A percentile compares a stretch with the other conserved stretches of the same genome.
phyloP scores from a whole-genome alignment of 2,113 vertebrate genomes.

The Ariopsis seemanni region DNA sequence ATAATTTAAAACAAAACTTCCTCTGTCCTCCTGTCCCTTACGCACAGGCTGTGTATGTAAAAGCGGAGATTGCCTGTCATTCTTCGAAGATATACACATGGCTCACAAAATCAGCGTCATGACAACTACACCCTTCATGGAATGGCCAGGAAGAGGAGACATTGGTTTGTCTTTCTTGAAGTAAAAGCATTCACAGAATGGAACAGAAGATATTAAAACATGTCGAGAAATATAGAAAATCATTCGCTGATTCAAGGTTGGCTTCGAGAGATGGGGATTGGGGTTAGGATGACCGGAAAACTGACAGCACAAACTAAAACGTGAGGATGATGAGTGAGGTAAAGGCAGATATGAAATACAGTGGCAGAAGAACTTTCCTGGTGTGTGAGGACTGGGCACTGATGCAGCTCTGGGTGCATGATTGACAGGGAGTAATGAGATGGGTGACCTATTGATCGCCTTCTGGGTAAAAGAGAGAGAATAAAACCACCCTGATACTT shows the following conservation, averaged over 20 bases:
- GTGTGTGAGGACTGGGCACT: constrained; percentile 26
- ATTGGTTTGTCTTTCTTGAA: background rate
- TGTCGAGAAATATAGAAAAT: background rate
- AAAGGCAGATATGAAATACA: constrained; percentile 16
- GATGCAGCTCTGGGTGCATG: constrained; percentile 23
- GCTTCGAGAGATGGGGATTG: constrained; percentile 48
- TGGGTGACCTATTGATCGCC: constrained; percentile 49
- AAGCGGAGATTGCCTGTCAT: constrained; percentile 54
- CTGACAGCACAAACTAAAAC: constrained; percentile 52
- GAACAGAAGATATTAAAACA: constrained; percentile 8
- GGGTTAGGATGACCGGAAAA: constrained; percentile 55
- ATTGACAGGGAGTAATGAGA: constrained; percentile 54
- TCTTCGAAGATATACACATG: constrained; percentile 12
- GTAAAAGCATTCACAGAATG: constrained; percentile 5
- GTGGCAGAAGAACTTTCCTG: constrained; percentile 26
- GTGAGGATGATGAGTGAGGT: background rate
- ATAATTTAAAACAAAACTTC: constrained; percentile 41
- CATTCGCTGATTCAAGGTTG: background rate
- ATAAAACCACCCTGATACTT: constrained; percentile 43
- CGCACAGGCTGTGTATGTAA: constrained; percentile 14
- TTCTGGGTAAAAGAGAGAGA: background rate
- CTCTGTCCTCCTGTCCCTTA: constrained; percentile 15
- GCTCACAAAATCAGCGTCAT: constrained; percentile 31
- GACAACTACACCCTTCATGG: constrained; percentile 39
- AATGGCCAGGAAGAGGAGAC: constrained; percentile 1